Evolutionary conservation across 2,888 invertebrate genomes (phyloP).

Genomic region (Torymus aiolomorphi): DNA sequence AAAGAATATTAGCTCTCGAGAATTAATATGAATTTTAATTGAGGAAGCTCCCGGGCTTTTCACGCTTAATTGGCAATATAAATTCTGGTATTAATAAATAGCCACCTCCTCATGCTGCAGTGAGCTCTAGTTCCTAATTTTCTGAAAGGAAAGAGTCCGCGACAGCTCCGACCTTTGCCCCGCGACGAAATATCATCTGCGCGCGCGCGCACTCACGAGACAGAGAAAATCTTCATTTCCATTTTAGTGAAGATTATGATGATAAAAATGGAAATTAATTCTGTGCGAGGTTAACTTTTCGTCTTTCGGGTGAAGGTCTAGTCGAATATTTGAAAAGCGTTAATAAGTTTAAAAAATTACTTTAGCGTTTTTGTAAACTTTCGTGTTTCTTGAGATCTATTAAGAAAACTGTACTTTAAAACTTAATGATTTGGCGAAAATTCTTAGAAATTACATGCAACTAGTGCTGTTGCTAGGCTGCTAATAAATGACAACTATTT

Average conservation of each 20-base stretch:
- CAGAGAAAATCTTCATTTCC: slow-evolving; percentile 13
- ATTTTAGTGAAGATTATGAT: neutral
- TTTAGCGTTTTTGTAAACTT: no score
- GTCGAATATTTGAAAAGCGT: no score
- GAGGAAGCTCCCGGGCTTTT: neutral
- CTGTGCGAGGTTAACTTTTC: neutral
- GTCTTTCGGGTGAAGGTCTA: neutral
- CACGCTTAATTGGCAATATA: slow-evolving; percentile 42
- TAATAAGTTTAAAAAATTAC: no score
- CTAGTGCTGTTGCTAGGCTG: no score
- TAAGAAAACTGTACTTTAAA: no score
- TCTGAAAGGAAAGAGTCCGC: neutral
- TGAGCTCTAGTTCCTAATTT: no score
- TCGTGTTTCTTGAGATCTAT: no score
- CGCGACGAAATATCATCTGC: slow-evolving; percentile 11
- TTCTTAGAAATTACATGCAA: no score
- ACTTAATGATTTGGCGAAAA: no score
- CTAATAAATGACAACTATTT: no score
- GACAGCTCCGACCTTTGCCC: neutral
- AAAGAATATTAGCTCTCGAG: slow-evolving; percentile 11
- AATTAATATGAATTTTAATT: slow-evolving; percentile 34
- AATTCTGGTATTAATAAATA: slow-evolving; percentile 42
- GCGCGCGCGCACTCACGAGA: neutral
- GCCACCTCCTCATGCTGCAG: neutral
- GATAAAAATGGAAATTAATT: slow-evolving; percentile 20